Percentiles rank a stretch among this genome's conserved stretches.
Evolutionary conservation across 2,113 vertebrate genomes (phyloP).

Genomic region (Nannospalax galili): DNA sequence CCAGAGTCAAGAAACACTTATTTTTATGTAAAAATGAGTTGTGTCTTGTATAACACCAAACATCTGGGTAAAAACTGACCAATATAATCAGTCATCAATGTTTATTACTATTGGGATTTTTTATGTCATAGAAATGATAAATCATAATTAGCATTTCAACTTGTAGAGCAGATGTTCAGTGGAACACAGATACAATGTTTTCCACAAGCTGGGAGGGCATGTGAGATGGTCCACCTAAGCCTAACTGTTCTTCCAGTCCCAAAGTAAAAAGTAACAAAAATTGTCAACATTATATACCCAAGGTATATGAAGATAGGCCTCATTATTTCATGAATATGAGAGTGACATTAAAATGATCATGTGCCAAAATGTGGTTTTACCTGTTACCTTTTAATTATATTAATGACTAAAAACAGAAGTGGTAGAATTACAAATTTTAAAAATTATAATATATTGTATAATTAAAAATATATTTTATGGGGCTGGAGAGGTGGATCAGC

Average conservation of each 20-base stretch:
- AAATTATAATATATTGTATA: neutral
- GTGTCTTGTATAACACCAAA: neutral
- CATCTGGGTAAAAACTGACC: conserved; percentile 31
- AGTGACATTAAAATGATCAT: neutral
- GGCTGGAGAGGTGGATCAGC: neutral
- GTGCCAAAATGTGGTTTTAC: conserved; percentile 9
- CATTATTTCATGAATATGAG: conserved; percentile 8
- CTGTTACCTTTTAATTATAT: neutral
- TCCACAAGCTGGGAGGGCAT: neutral
- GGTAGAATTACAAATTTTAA: conserved; percentile 11
- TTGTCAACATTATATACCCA: neutral
- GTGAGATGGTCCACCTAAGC: conserved; percentile 9
- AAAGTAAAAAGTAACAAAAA: conserved; percentile 49
- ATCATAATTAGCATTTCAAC: conserved; percentile 59
- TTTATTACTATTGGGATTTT: conserved; percentile 60
- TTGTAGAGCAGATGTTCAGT: conserved; percentile 69
- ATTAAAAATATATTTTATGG: neutral
- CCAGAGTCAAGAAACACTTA: neutral
- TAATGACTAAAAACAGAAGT: conserved; percentile 28
- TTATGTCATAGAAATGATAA: conserved; percentile 45
- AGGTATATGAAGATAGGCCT: neutral
- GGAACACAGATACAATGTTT: conserved; percentile 35
- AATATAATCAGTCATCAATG: conserved; percentile 13
- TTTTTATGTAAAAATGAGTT: conserved; percentile 1
- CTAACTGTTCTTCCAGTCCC: conserved; percentile 13